These are phyloP conservation scores for Molossus molossus DNA, from an alignment of 2,797 vertebrate species.

Conservation along the genomic window DNA sequence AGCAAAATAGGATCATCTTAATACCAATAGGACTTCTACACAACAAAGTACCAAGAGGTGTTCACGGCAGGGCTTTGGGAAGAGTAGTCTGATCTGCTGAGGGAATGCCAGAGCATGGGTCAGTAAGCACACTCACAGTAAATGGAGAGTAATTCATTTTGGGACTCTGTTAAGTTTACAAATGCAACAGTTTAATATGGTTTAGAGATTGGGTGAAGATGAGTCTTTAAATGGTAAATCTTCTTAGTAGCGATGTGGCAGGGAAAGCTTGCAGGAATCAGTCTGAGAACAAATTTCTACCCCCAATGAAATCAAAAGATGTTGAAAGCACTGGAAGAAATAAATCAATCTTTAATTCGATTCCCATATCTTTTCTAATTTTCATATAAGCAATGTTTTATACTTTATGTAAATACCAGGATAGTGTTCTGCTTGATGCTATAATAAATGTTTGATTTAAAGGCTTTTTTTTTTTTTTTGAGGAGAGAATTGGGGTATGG, in stretches of 20 bases:
- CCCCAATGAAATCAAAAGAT: neutral
- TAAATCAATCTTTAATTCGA: neutral
- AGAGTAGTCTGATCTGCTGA: neutral
- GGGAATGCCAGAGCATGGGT: neutral
- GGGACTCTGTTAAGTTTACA: neutral
- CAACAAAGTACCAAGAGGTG: neutral
- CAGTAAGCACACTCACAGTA: neutral
- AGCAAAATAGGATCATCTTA: neutral
- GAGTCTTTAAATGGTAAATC: neutral
- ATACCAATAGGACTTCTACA: neutral
- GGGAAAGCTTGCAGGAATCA: neutral
- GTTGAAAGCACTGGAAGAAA: neutral
- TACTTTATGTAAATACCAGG: neutral
- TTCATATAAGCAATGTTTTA: neutral
- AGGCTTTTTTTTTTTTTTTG: neutral
- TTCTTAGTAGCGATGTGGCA: neutral
- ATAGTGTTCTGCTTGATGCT: neutral
- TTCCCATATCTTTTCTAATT: neutral
- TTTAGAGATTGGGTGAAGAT: neutral
- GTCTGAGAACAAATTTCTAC: neutral
- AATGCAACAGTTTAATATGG: neutral
- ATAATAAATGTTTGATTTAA: neutral
- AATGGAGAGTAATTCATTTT: neutral
- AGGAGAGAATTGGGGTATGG: neutral
- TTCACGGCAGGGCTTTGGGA: neutral